Percentiles rank a stretch among this genome's conserved stretches.
Conservation (phyloP, 2,113 vertebrate species). For the Willisornis vidua region DNA sequence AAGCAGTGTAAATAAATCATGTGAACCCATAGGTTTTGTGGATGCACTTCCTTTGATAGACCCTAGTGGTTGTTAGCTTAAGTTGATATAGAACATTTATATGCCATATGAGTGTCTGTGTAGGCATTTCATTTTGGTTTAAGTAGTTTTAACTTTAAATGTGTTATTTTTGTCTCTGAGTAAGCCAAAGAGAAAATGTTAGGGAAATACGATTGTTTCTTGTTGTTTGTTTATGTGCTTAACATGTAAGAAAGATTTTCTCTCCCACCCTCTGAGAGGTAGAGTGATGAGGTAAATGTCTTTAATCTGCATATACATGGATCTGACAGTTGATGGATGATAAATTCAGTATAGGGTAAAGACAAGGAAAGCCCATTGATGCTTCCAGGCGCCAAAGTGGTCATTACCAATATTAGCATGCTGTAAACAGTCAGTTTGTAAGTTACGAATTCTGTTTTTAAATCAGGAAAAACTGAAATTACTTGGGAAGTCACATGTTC, state of each 20-base stretch:
- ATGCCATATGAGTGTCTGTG: neutral
- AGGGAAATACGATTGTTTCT: neutral
- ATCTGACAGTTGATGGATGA: neutral
- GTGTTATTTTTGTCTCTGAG: neutral
- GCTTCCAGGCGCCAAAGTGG: neutral
- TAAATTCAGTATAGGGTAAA: neutral
- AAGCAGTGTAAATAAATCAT: neutral
- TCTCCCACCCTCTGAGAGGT: neutral
- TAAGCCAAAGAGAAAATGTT: neutral
- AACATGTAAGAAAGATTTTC: neutral
- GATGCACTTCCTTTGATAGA: neutral
- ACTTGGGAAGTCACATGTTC: neutral
- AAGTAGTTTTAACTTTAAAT: neutral
- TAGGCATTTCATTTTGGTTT: neutral
- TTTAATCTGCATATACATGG: neutral
- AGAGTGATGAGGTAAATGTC: neutral
- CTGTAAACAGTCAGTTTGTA: neutral
- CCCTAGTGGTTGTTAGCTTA: neutral
- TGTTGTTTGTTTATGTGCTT: neutral
- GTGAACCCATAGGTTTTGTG: neutral
- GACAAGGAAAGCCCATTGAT: neutral
- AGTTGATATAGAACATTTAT: neutral
- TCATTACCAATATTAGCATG: neutral
- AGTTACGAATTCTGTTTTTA: neutral
- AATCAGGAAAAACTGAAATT: neutral